phyloP scores from a whole-genome alignment of 2,113 vertebrate species.

The Patagioenas fasciata region DNA sequence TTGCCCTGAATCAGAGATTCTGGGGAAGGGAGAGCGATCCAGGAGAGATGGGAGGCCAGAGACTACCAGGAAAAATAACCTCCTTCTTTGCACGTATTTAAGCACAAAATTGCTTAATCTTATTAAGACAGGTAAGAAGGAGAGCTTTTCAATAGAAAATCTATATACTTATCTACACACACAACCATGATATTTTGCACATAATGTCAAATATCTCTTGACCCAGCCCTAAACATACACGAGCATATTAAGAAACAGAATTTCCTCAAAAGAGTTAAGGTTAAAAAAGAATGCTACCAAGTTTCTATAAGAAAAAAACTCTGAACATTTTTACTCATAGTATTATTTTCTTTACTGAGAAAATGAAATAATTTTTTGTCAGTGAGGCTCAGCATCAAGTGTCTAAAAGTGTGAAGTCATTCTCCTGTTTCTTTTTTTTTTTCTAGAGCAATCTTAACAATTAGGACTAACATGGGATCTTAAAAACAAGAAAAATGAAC shows the following conservation, averaged over 20 bases:
- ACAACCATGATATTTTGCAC: rapidly evolving
- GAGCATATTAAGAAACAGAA: neutral
- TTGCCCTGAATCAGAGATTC: neutral
- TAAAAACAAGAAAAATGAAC: neutral
- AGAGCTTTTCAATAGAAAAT: neutral
- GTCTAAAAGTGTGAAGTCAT: neutral
- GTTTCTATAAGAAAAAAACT: neutral
- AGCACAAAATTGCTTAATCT: neutral
- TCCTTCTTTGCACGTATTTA: neutral
- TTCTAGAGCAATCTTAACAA: neutral
- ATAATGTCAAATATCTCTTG: neutral
- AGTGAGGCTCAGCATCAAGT: neutral
- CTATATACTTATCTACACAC: neutral
- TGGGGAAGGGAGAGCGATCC: neutral
- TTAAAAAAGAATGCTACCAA: neutral
- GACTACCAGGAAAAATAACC: neutral
- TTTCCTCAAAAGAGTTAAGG: neutral
- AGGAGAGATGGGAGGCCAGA: neutral
- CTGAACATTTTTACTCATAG: neutral
- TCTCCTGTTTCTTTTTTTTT: neutral
- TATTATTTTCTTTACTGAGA: neutral
- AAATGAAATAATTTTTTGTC: neutral
- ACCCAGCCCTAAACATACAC: neutral
- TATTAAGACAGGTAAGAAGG: neutral
- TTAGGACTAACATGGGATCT: neutral